Percentiles rank a stretch among this genome's conserved stretches.
Evolutionary conservation across 2,113 vertebrate genomes (phyloP).

Genomic region (Bufo bufo): DNA sequence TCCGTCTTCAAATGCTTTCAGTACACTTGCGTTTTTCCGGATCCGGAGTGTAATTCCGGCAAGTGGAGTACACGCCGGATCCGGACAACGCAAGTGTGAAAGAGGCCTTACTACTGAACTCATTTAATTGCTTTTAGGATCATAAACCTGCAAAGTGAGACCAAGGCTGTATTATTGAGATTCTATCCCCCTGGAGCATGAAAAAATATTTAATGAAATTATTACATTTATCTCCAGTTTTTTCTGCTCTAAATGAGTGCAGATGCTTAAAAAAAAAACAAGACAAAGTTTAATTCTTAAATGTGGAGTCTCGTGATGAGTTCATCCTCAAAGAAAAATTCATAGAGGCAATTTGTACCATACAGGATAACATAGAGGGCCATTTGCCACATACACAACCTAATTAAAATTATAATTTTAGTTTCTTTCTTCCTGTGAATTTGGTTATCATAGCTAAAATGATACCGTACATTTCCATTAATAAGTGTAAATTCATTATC

Average conservation of each 20-base stretch:
- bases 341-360: background rate
- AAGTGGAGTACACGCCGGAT: too few relatives aligned
- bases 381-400: background rate
- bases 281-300: slow-evolving; percentile 32
- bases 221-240: slow-evolving; percentile 47
- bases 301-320: background rate
- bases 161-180: slow-evolving; percentile 32
- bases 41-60: too few relatives aligned
- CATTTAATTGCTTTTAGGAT: slow-evolving; percentile 51
- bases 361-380: background rate
- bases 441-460: background rate
- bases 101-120: slow-evolving; percentile 28
- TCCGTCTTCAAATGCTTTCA: too few relatives aligned
- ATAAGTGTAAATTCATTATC: background rate
- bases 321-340: background rate
- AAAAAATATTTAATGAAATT: slow-evolving; percentile 38
- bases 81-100: too few relatives aligned
- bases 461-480: background rate
- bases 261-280: background rate
- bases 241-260: slow-evolving; percentile 40
- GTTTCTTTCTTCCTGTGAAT: background rate
- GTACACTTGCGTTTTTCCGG: too few relatives aligned
- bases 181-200: slow-evolving; percentile 45
- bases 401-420: background rate
- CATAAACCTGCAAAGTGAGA: slow-evolving; percentile 41